Evolutionary conservation across 1,140 invertebrate species (phyloP).

Genomic region (Odontomachus brunneus): DNA sequence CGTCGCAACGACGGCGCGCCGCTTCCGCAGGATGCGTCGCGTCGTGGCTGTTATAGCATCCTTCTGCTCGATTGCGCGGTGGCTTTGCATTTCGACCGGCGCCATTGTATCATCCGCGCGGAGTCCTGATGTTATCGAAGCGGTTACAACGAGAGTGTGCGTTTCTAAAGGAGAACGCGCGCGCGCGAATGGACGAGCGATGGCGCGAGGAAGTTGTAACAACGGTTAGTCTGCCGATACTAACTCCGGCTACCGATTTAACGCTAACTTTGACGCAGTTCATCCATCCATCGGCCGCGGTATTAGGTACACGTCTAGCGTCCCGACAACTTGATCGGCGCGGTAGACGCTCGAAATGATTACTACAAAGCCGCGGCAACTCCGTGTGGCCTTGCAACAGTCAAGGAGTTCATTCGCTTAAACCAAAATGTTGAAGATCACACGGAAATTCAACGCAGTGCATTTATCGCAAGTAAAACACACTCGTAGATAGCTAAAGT

Average conservation of each 20-base stretch:
- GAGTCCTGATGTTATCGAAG: slow-evolving; percentile 37
- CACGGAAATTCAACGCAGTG: no score
- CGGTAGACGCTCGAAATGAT: no score
- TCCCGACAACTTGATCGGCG: no score
- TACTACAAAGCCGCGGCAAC: no score
- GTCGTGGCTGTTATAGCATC: slow-evolving; percentile 2
- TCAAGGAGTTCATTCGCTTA: no score
- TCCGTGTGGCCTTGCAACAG: no score
- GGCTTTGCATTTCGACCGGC: slow-evolving; percentile 8
- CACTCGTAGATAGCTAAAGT: no score
- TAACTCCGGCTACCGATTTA: slow-evolving; percentile 38
- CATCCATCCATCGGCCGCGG: not conserved
- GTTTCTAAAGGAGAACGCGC: not conserved
- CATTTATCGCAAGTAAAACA: no score
- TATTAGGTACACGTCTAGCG: no score
- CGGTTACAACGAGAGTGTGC: slow-evolving; percentile 6
- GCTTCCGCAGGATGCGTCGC: not conserved
- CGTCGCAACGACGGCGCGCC: not conserved
- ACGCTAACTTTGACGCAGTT: slow-evolving; percentile 1
- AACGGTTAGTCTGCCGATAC: slow-evolving; percentile 7
- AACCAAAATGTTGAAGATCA: no score
- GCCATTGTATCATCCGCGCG: not conserved
- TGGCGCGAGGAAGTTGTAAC: slow-evolving; percentile 7
- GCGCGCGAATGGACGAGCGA: not conserved
- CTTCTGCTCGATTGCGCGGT: slow-evolving; percentile 12